phyloP scores from a whole-genome alignment of 2,888 invertebrate genomes.

The Blastobasis lacticolella region DNA sequence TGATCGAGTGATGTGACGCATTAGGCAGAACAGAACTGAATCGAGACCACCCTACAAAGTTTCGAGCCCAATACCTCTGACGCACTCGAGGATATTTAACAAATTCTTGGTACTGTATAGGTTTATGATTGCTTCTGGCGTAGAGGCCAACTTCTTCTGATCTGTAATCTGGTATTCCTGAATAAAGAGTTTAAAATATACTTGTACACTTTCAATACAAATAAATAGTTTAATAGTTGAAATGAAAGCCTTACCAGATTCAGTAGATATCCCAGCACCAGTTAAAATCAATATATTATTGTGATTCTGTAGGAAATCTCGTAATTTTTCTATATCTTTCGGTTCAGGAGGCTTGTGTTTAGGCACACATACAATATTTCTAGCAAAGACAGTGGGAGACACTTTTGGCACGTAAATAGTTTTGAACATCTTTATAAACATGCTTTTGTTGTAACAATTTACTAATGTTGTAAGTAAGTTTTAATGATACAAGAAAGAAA shows the following conservation, averaged over 20 bases:
- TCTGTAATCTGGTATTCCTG: constrained; percentile 95
- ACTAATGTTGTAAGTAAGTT: no score
- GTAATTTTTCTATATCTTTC: constrained; percentile 73
- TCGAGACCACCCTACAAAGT: constrained; percentile 92
- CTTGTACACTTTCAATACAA: no score
- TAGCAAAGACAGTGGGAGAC: constrained; percentile 5
- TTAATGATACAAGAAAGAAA: no score
- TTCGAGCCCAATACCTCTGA: constrained; percentile 95
- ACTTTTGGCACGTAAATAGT: no score
- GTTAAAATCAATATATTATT: constrained; percentile 82
- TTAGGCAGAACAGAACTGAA: constrained; percentile 90
- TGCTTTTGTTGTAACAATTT: no score
- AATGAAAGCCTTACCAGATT: constrained; percentile 78
- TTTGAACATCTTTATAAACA: no score
- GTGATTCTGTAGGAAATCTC: constrained; percentile 73
- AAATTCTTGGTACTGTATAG: constrained; percentile 91
- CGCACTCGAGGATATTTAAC: constrained; percentile 78
- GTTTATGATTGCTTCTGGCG: constrained; percentile 87
- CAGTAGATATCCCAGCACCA: constrained; percentile 97
- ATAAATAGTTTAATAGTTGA: no score
- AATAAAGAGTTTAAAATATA: constrained; percentile 1
- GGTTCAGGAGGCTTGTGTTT: constrained; percentile 78
- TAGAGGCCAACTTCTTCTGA: constrained; percentile 94
- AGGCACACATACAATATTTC: constrained; percentile 76
- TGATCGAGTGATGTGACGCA: constrained; percentile 80